These are phyloP conservation scores for Actias luna DNA, from an alignment of 2,888 invertebrate genomes.

Conservation along the genomic window DNA sequence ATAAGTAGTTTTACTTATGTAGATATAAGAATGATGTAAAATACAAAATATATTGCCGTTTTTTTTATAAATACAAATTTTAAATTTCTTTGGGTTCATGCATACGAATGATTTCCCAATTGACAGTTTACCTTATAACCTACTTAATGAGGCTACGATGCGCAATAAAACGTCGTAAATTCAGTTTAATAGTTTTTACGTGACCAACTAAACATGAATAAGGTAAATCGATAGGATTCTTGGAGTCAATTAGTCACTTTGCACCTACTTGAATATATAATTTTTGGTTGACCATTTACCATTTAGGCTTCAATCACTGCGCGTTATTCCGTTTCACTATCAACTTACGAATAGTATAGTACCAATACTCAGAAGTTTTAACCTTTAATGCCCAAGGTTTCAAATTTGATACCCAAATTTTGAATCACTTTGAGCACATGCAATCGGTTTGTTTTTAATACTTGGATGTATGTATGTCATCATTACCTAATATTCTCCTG, in stretches of 20 bases:
- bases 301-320: constrained; percentile 1
- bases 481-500: too few species aligned
- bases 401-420: too few species aligned
- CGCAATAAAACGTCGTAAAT: constrained; percentile 19
- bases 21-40: too few species aligned
- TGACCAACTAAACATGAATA: constrained; percentile 18
- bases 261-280: constrained; percentile 18
- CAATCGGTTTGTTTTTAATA: too few species aligned
- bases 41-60: too few species aligned
- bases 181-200: constrained; percentile 21
- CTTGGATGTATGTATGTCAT: too few species aligned
- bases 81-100: constrained; percentile 1
- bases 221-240: constrained; percentile 22
- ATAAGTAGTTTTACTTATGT: too few species aligned
- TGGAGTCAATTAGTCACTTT: constrained; percentile 21
- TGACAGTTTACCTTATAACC: constrained; percentile 14
- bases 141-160: constrained; percentile 19
- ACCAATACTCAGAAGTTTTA: neutral
- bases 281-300: constrained; percentile 12
- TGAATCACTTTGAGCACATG: too few species aligned
- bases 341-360: neutral
- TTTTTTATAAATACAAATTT: constrained; percentile 5
- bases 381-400: neutral
- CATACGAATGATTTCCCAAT: constrained; percentile 15
- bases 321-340: neutral